phyloP scores from a whole-genome alignment of 1,140 invertebrate species.

The Pogonus chalceus region DNA sequence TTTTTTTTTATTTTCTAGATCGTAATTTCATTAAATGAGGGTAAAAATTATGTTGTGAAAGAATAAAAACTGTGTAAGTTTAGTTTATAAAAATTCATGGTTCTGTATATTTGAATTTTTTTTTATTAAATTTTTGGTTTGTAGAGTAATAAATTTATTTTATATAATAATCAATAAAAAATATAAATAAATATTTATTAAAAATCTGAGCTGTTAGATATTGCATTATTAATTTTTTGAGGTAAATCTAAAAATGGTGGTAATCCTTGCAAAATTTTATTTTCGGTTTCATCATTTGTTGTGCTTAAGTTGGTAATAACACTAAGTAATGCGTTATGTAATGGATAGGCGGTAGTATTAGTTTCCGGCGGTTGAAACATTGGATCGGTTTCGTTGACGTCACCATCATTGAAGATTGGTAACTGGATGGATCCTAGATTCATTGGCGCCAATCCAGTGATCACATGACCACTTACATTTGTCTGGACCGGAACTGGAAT shows the following conservation, averaged over 20 bases:
- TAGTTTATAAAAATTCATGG: too few species aligned
- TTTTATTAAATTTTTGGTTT: constrained; percentile 5
- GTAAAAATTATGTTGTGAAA: too few species aligned
- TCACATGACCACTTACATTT: constrained; percentile 40
- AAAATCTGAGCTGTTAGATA: too few species aligned
- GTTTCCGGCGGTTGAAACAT: background rate
- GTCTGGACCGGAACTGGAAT: constrained; percentile 43
- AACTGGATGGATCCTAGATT: constrained; percentile 33
- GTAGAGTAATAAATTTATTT: background rate
- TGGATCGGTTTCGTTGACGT: too few species aligned
- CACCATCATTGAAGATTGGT: background rate
- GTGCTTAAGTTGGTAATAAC: constrained; percentile 2
- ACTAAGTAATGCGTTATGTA: background rate
- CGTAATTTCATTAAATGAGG: too few species aligned
- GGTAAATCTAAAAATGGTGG: background rate
- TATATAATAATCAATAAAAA: background rate
- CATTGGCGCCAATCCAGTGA: constrained; percentile 39
- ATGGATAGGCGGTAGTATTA: background rate
- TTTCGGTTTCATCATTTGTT: background rate
- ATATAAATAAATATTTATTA: background rate
- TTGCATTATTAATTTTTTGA: background rate
- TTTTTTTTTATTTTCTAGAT: too few species aligned
- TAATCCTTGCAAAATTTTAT: background rate
- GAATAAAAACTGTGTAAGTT: too few species aligned
- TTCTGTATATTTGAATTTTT: constrained; percentile 3